phyloP scores from a whole-genome alignment of 2,888 invertebrate genomes.

The Trichopoda pennipes region DNA sequence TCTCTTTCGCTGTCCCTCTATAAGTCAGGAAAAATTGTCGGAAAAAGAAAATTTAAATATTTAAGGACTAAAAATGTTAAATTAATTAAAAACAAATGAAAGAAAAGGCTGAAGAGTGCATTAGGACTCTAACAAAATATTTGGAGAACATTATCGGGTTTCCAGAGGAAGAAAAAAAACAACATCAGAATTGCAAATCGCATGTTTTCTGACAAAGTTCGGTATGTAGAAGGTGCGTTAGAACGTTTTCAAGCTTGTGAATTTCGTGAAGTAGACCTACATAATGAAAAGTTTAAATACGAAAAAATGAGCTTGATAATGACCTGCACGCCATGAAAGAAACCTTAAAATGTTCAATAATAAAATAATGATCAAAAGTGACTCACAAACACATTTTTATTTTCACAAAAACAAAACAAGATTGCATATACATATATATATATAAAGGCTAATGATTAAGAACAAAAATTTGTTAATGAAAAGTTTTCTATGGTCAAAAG shows the following conservation, averaged over 20 bases:
- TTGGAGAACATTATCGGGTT: conserved; percentile 93
- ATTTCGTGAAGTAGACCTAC: conserved; percentile 85
- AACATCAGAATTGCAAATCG: conserved; percentile 93
- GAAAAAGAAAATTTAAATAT: conserved; percentile 92
- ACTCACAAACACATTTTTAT: too few relatives aligned
- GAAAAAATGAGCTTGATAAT: too few relatives aligned
- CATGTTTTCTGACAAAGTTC: conserved; percentile 90
- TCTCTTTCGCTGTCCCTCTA: conserved; percentile 86
- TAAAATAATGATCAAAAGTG: too few relatives aligned
- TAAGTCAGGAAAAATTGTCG: conserved; percentile 89
- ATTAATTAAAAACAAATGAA: conserved; percentile 91
- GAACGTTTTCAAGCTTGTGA: conserved; percentile 93
- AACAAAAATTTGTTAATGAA: too few relatives aligned
- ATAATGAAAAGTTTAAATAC: conserved; percentile 86
- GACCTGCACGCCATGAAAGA: too few relatives aligned
- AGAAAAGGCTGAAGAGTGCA: conserved; percentile 89
- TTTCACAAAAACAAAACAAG: too few relatives aligned
- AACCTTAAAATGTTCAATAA: too few relatives aligned
- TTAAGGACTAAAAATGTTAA: conserved; percentile 91
- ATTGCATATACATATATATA: too few relatives aligned
- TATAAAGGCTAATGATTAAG: too few relatives aligned
- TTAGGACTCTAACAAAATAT: conserved; percentile 93
- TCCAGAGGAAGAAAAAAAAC: conserved; percentile 93
- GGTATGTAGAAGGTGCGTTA: conserved; percentile 88
- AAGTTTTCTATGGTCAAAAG: conserved; percentile 85